Percentiles rank a stretch among this genome's conserved stretches.
Evolutionary conservation across 53 echinoderm and acorn worm genomes (phyloP).

Genomic region (Antedon mediterranea): DNA sequence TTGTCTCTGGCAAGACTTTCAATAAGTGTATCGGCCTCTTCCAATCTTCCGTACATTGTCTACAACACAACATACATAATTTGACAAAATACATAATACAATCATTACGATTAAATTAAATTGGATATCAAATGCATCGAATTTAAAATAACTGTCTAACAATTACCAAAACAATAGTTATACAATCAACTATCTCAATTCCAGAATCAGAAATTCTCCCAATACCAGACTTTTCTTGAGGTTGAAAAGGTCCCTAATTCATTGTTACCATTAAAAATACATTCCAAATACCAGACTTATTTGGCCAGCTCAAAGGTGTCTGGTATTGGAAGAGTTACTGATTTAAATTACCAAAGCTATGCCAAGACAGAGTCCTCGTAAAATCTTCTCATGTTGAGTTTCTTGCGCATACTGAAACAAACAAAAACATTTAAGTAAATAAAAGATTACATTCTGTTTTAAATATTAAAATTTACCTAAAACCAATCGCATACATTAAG

Average conservation of each 20-base stretch:
- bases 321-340: too few relatives aligned
- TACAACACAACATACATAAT: constrained; percentile 2
- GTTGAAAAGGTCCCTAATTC: too few relatives aligned
- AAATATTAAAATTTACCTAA: neutral
- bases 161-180: too few relatives aligned
- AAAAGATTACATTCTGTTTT: neutral
- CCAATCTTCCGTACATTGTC: constrained; percentile 91
- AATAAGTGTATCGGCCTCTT: constrained; percentile 84
- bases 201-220: too few relatives aligned
- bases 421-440: neutral
- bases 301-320: too few relatives aligned
- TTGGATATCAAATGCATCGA: neutral
- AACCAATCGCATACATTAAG: neutral
- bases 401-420: constrained; percentile 76
- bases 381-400: constrained; percentile 97
- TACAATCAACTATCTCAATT: too few relatives aligned
- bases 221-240: too few relatives aligned
- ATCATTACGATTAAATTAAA: too few relatives aligned
- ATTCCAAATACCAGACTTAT: too few relatives aligned
- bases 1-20: constrained; percentile 82
- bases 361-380: constrained; percentile 82
- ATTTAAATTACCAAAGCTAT: constrained; percentile 69
- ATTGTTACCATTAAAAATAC: too few relatives aligned
- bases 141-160: neutral
- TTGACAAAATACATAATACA: neutral